phyloP scores from a whole-genome alignment of 1,140 invertebrate genomes.

The Cherax quadricarinatus region DNA sequence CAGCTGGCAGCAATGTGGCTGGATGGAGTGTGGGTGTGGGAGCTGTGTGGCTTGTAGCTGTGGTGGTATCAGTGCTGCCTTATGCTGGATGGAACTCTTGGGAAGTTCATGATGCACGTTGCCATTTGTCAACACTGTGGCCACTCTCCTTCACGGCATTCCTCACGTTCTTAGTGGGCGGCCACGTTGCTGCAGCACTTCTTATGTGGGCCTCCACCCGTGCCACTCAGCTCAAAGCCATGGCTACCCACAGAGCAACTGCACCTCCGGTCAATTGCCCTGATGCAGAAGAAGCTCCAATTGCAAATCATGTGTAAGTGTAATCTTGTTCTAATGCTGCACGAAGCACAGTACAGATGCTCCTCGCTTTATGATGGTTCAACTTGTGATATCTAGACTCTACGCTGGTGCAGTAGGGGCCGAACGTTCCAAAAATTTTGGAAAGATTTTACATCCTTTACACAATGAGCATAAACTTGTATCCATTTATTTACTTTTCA shows the following conservation, averaged over 20 bases:
- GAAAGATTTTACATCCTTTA: too few relatives aligned
- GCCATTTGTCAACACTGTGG: constrained; percentile 72
- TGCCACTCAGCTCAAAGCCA: constrained; percentile 59
- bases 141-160: constrained; percentile 71
- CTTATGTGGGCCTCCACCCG: constrained; percentile 67
- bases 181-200: constrained; percentile 58
- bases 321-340: neutral
- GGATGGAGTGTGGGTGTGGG: constrained; percentile 62
- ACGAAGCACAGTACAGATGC: neutral
- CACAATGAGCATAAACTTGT: too few relatives aligned
- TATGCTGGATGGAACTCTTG: constrained; percentile 73
- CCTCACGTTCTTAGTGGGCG: constrained; percentile 58
- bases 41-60: constrained; percentile 65
- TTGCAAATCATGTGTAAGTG: constrained; percentile 55
- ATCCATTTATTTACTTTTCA: too few relatives aligned
- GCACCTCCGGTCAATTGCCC: constrained; percentile 21
- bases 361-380: too few relatives aligned
- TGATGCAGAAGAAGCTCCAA: constrained; percentile 69
- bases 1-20: constrained; percentile 56
- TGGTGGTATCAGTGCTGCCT: constrained; percentile 64
- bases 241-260: constrained; percentile 5
- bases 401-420: neutral
- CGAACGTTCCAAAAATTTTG: too few relatives aligned
- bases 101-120: constrained; percentile 59
- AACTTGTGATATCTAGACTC: too few relatives aligned